Conservation (phyloP, 2,888 invertebrate species). For the Zaprionus obscuricornis region DNA sequence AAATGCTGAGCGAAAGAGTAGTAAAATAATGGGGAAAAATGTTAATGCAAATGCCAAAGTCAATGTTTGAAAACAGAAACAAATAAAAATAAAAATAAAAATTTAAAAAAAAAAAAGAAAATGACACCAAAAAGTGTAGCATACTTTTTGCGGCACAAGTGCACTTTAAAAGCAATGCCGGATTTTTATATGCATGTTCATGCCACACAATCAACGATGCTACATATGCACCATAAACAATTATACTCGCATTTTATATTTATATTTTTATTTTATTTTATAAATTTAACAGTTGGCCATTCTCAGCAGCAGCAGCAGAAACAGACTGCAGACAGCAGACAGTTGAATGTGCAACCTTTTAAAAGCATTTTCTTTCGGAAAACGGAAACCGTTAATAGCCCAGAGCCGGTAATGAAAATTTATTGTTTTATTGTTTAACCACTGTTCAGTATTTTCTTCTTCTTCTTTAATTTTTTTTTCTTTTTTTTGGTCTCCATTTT, state of each 20-base stretch:
- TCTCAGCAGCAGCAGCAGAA: conserved; percentile 21
- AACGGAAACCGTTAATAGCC: conserved; percentile 72
- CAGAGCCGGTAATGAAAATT: conserved; percentile 77
- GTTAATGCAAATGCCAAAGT: conserved; percentile 67
- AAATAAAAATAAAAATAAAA: conserved; percentile 13
- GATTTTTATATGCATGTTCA: too few relatives aligned
- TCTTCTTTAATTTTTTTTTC: neutral
- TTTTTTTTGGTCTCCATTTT: conserved; percentile 1
- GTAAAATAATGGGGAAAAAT: conserved; percentile 27
- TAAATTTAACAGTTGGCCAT: conserved; percentile 24
- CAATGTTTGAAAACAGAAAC: conserved; percentile 39
- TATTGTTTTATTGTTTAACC: conserved; percentile 77
- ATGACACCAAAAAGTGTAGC: conserved; percentile 42
- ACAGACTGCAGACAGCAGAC: too few relatives aligned
- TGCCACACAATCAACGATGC: too few relatives aligned
- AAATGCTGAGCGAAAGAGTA: too few relatives aligned
- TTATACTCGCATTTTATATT: too few relatives aligned
- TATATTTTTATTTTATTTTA: conserved; percentile 16
- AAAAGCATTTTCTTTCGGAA: conserved; percentile 56
- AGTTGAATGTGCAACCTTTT: conserved; percentile 31
- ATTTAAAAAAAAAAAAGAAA: conserved; percentile 5
- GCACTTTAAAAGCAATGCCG: conserved; percentile 49
- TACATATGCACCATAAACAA: too few relatives aligned
- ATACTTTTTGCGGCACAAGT: conserved; percentile 42
- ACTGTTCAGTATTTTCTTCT: conserved; percentile 20